A percentile compares a stretch with the other conserved stretches of the same genome.
Conservation (phyloP, 2,113 vertebrate species). For the Mus spicilegus region DNA sequence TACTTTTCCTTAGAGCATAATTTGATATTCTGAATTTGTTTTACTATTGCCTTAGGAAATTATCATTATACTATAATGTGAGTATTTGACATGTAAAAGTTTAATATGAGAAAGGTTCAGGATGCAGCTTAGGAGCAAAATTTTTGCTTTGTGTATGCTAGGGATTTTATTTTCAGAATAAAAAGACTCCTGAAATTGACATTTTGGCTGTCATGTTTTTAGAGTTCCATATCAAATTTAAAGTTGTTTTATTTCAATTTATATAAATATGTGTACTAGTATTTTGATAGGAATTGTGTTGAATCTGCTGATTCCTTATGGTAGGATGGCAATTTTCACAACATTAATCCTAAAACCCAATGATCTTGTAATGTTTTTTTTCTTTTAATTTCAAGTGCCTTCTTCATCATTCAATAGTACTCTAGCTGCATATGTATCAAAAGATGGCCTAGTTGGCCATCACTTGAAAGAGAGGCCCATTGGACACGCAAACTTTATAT, state of each 20-base stretch:
- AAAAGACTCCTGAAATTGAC: not conserved
- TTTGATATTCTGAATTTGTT: not conserved
- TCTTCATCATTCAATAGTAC: not conserved
- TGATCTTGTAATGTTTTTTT: not conserved
- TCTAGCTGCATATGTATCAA: no score
- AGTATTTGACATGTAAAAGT: not conserved
- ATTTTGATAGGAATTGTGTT: not conserved
- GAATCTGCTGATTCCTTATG: not conserved
- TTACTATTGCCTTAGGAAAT: constrained; percentile 1
- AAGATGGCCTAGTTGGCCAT: no score
- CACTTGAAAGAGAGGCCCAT: no score
- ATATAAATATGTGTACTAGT: not conserved
- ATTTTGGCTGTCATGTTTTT: not conserved
- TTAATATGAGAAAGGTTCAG: not conserved
- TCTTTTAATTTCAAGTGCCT: not conserved
- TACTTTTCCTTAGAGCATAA: not conserved
- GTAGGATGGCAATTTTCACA: not conserved
- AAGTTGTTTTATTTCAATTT: not conserved
- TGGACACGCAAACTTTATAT: no score
- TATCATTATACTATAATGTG: not conserved
- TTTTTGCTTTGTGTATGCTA: not conserved
- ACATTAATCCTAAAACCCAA: not conserved
- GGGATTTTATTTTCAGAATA: not conserved
- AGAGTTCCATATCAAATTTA: not conserved
- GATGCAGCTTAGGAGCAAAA: not conserved